Conservation (phyloP, 2,113 vertebrate species). For the Nesoenas mayeri region DNA sequence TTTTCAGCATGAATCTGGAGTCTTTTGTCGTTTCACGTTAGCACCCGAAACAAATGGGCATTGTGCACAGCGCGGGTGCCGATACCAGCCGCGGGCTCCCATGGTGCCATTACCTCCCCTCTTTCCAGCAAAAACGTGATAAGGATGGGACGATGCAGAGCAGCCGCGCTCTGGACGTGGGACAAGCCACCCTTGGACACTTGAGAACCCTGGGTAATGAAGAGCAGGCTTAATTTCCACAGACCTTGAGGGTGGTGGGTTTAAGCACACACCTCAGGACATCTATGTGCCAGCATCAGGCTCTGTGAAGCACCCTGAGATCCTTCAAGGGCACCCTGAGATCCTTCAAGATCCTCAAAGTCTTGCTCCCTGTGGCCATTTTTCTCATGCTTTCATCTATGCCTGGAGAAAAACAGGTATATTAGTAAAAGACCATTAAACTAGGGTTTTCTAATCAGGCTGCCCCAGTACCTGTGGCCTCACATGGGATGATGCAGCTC, state of each 20-base stretch:
- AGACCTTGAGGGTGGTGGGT: neutral
- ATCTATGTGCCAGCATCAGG: accelerated
- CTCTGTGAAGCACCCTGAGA: neutral
- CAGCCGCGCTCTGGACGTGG: neutral
- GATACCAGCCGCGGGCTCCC: neutral
- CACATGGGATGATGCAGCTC: neutral
- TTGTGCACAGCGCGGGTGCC: neutral
- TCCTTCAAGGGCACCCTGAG: neutral
- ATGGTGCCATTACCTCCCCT: neutral
- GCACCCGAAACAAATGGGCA: slow-evolving; percentile 24
- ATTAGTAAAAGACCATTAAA: neutral
- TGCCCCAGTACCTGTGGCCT: neutral
- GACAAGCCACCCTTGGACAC: neutral
- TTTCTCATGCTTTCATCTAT: accelerated
- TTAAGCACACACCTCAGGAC: neutral
- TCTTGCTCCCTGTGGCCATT: neutral
- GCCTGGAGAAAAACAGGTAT: neutral
- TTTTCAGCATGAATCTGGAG: neutral
- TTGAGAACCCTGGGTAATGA: neutral
- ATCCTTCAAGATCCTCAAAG: neutral
- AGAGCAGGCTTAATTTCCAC: neutral
- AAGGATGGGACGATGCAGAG: neutral
- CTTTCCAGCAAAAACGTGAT: neutral
- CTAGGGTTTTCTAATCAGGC: neutral
- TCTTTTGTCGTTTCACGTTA: slow-evolving; percentile 5